phyloP scores from a whole-genome alignment of 2,113 vertebrate genomes.

The Cyprinodon brontotheroides region DNA sequence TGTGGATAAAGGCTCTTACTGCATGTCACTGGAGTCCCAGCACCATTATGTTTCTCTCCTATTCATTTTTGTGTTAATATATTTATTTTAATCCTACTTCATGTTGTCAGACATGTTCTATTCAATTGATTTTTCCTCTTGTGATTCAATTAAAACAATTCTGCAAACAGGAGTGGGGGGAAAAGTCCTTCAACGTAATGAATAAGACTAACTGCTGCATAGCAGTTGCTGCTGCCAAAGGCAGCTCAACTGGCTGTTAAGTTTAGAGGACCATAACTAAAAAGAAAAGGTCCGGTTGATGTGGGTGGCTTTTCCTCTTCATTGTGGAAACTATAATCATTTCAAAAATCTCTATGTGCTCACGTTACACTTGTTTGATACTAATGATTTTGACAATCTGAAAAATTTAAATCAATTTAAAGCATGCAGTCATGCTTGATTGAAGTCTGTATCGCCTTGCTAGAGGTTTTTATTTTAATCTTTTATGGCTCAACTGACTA shows the following conservation, averaged over 20 bases:
- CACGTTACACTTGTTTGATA: background rate
- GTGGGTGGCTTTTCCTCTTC: background rate
- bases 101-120: background rate
- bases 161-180: too few relatives aligned
- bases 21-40: too few relatives aligned
- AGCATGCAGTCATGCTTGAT: background rate
- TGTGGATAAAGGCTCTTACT: too few relatives aligned
- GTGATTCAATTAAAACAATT: background rate
- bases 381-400: background rate
- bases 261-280: background rate
- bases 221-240: background rate
- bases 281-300: background rate
- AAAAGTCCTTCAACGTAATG: background rate
- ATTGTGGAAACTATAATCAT: background rate
- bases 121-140: background rate
- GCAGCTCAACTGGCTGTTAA: background rate
- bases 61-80: too few relatives aligned
- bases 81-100: background rate
- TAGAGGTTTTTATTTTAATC: conserved; percentile 1
- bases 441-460: background rate
- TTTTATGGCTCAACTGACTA: conserved; percentile 1
- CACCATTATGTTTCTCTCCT: too few relatives aligned
- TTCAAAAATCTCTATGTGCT: background rate
- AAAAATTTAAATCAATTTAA: background rate
- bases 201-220: background rate